These are phyloP conservation scores for Myotis yumanensis DNA, from an alignment of 2,113 vertebrate species.

Conservation along the genomic window DNA sequence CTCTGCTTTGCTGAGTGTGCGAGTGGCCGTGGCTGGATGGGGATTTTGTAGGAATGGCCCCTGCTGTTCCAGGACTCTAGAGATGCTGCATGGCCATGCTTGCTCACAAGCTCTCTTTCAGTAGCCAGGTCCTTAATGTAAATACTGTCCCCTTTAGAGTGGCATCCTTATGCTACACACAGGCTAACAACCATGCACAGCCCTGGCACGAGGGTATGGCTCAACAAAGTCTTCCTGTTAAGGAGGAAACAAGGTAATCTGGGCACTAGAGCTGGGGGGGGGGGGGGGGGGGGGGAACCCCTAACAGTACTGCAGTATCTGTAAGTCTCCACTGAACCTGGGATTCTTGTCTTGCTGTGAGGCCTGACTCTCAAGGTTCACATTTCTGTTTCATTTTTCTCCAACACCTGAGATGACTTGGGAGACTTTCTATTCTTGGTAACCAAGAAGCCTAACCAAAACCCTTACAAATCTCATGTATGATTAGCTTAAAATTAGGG, in stretches of 20 bases:
- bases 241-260: not conserved
- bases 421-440: constrained; percentile 10
- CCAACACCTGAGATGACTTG: not conserved
- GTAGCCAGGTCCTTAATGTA: not conserved
- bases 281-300: not conserved
- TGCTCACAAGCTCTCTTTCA: not conserved
- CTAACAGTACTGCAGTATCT: not conserved
- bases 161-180: not conserved
- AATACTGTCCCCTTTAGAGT: not conserved
- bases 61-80: not conserved
- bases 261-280: not conserved
- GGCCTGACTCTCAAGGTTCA: not conserved
- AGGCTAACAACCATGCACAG: not conserved
- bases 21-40: not conserved
- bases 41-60: not conserved
- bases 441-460: constrained; percentile 23
- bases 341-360: not conserved
- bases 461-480: not conserved
- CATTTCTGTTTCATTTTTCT: not conserved
- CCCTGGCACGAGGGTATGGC: not conserved
- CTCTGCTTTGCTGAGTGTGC: not conserved
- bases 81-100: not conserved
- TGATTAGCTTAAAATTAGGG: not conserved
- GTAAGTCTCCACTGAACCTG: not conserved
- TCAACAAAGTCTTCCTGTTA: not conserved